Percentiles rank a stretch among this genome's conserved stretches.
Conservation (phyloP, 1,140 invertebrate species). For the Drosophila trapezifrons region DNA sequence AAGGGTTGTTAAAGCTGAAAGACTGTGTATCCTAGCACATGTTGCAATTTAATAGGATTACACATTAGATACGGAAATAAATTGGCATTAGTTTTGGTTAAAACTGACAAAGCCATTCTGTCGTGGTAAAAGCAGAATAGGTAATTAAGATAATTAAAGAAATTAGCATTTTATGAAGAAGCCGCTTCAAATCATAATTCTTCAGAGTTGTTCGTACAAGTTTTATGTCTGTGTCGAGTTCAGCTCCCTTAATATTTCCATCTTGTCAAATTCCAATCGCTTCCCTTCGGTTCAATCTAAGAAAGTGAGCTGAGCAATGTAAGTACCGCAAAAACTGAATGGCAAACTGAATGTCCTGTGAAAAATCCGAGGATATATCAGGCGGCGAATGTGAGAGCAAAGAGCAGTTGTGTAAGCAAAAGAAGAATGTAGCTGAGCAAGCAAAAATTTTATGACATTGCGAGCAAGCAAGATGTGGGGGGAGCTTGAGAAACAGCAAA, state of each 20-base stretch:
- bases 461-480: slow-evolving; percentile 60
- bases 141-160: not conserved
- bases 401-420: slow-evolving; percentile 55
- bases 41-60: slow-evolving; percentile 29
- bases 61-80: slow-evolving; percentile 15
- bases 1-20: slow-evolving; percentile 25
- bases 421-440: slow-evolving; percentile 77
- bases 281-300: slow-evolving; percentile 36
- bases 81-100: slow-evolving; percentile 7
- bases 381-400: slow-evolving; percentile 15
- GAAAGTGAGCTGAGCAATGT: slow-evolving; percentile 44
- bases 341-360: slow-evolving; percentile 24
- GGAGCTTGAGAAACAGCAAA: not conserved
- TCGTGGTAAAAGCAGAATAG: too few species aligned
- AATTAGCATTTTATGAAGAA: not conserved
- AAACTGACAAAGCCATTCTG: not conserved
- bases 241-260: slow-evolving; percentile 1
- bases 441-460: slow-evolving; percentile 81
- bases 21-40: slow-evolving; percentile 13
- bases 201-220: not conserved
- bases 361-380: slow-evolving; percentile 20
- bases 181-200: not conserved
- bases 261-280: slow-evolving; percentile 21
- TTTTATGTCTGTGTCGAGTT: not conserved
- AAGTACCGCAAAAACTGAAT: slow-evolving; percentile 52